Base-by-base conservation (phyloP, 2,797 vertebrate genomes). In the Hipposideros larvatus region DNA sequence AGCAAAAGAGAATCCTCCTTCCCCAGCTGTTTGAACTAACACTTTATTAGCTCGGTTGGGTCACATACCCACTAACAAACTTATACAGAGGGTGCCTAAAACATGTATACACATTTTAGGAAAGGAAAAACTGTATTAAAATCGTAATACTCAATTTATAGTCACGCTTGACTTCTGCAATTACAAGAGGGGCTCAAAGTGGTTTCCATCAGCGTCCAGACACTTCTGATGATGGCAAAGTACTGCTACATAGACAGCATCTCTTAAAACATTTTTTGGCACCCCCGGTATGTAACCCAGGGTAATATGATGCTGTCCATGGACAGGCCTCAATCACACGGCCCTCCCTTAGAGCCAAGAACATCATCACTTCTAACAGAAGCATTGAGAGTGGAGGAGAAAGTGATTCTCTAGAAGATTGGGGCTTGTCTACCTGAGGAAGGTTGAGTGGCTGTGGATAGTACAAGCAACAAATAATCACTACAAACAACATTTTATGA, bases 401-500 rank as follows among this genome's bases (percentile, higher is more conserved):
- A 61, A 14, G 48, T 31, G 31, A 37, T 73, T 88, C 59, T 90
- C 59, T 46, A 73, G 61, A 73, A 89, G 26, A 51, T 5, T 57
- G 18, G 43, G 41, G 19, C 41, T 34, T 37, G 5, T 87, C 83
- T 63, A 88, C 53, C 61, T 74, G 57, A 57, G 7, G 24, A 77
- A 82, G 43, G 18, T 24, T 68, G 86, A 77, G 71, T 59, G 31
- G 46, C 53, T 65, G 28, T 65, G 71, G 43, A 77, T 71, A 57
- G 51, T 1, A 57, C 7, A 55, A 41, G 74, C 65, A 73, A 46
- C 14, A 71, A n/a, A 87, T 51, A 46, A 80, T 90, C 41, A 86
- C 65, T 83, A 66, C 43, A 96, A 86, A 80, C 41, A 41, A 65
- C 74, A 46, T 90, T 86, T 94, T 75, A 48, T n/a, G 70, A 87